Evolutionary conservation across 2,888 invertebrate species (phyloP), one percentile per base, ranked within the genome.

Genomic region (Cactoblastis cactorum): DNA sequence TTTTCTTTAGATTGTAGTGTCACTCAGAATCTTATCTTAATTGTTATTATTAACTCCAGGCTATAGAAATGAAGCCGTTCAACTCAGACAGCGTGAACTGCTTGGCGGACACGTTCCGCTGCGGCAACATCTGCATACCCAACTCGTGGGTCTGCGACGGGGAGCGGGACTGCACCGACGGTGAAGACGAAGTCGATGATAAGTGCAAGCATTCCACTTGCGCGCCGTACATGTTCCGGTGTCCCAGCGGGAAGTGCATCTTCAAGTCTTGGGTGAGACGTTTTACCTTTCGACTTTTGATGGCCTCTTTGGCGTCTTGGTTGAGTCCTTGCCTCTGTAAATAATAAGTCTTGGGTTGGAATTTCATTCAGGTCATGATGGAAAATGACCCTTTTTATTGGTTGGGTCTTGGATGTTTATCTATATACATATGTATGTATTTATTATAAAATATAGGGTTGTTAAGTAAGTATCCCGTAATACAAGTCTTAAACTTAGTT

Each of bases 61-160:
- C 53, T 8, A 41, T 53, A 24, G 59, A 77, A 69, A 46, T 68
- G 0, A 60, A 65, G 45, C 62, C 68, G 1, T 71, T 76, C 47
- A 77, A 78, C 0, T 77, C 78, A 0, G 74, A 73, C 11, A 62
- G 69, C 0, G 53, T 69, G 9, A 77, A 62, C 47, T 88, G 87
- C 50, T 59, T 71, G 0, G 67, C 62, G 22, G 75, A 77, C 55
- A 77, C 78, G 0, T 87, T 87, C 69, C 59, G 76, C 0, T 88
- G 87, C 53, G 74, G 74, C 17, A 53, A 88, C 54, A 83, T 88
- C 39, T 96, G 96, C 64, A 93, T 96, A 52, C 94, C 95, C 39
- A 89, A 90, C 63, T 92, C 93, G 14, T 95, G 95, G 92, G 92
- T 92, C 35, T 97, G 97, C 80, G 96, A 97, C 78, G 94, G 94